phyloP scores from a whole-genome alignment of 2,888 invertebrate genomes.

The Ommatoiulus sabulosus region DNA sequence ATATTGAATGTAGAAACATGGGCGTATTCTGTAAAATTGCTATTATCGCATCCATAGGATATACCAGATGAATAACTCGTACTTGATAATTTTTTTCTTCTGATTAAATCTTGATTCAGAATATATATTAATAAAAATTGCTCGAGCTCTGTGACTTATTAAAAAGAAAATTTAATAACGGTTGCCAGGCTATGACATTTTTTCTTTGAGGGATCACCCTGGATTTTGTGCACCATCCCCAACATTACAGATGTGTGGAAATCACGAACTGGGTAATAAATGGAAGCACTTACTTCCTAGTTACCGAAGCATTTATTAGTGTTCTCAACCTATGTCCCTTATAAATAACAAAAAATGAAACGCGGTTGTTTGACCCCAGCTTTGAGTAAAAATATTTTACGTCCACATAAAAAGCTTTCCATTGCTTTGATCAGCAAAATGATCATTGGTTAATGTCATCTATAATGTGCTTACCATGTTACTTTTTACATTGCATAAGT shows the following conservation, averaged over 20 bases:
- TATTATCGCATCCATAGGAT: too few relatives aligned
- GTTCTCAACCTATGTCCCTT: not conserved
- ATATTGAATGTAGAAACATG: too few relatives aligned
- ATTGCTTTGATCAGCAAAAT: not conserved
- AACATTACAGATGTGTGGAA: not conserved
- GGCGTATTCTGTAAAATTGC: too few relatives aligned
- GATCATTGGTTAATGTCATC: not conserved
- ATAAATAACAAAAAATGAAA: not conserved
- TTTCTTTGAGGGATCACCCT: not conserved
- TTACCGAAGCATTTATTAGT: not conserved
- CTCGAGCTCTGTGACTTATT: not conserved
- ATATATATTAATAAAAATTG: not conserved
- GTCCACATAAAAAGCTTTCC: not conserved
- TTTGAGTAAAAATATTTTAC: not conserved
- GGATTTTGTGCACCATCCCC: not conserved
- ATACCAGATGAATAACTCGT: not conserved
- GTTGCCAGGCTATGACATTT: not conserved
- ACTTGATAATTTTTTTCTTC: not conserved
- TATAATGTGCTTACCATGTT: too few relatives aligned
- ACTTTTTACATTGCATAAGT: too few relatives aligned
- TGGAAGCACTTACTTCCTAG: not conserved
- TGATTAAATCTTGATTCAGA: not conserved
- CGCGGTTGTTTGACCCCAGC: not conserved
- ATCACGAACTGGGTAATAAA: not conserved
- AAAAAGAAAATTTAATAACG: not conserved